These are phyloP conservation scores for Microchirus variegatus DNA, from an alignment of 2,797 vertebrate genomes.

Conservation along the genomic window DNA sequence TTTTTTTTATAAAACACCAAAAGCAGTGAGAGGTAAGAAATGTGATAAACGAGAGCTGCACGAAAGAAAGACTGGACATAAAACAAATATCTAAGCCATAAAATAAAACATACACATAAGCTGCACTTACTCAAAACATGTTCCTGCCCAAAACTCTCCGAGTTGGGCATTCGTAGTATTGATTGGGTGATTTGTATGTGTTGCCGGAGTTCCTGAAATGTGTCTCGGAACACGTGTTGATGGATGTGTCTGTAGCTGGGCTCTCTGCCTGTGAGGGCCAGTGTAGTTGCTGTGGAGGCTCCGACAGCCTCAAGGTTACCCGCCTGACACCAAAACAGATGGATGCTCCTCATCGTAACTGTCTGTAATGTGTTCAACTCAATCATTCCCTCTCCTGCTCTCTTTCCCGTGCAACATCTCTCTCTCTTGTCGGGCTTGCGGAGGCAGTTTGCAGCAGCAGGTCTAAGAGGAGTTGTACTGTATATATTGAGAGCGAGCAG, in stretches of 20 bases:
- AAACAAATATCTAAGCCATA: conserved; percentile 5
- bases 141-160: conserved; percentile 21
- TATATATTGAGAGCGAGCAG: conserved; percentile 13
- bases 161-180: conserved; percentile 42
- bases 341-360: conserved; percentile 68
- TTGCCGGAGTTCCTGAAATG: conserved; percentile 55
- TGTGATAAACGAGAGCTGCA: not conserved
- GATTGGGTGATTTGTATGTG: conserved; percentile 78
- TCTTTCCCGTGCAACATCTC: conserved; percentile 38
- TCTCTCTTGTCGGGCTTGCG: not conserved
- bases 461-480: conserved; percentile 24
- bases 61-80: not conserved
- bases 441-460: conserved; percentile 32
- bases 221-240: conserved; percentile 70
- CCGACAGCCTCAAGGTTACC: conserved; percentile 79
- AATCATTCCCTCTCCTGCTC: conserved; percentile 56
- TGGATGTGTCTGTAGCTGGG: conserved; percentile 71
- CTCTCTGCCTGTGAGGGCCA: conserved; percentile 50
- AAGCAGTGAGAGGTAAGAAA: not conserved
- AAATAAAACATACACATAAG: conserved; percentile 12
- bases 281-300: conserved; percentile 57
- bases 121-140: conserved; percentile 33
- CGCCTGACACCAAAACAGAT: conserved; percentile 71
- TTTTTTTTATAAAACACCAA: not conserved
- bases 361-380: conserved; percentile 74